Evolutionary conservation across 2,888 invertebrate species (phyloP).

Genomic region (Colletes collaris): DNA sequence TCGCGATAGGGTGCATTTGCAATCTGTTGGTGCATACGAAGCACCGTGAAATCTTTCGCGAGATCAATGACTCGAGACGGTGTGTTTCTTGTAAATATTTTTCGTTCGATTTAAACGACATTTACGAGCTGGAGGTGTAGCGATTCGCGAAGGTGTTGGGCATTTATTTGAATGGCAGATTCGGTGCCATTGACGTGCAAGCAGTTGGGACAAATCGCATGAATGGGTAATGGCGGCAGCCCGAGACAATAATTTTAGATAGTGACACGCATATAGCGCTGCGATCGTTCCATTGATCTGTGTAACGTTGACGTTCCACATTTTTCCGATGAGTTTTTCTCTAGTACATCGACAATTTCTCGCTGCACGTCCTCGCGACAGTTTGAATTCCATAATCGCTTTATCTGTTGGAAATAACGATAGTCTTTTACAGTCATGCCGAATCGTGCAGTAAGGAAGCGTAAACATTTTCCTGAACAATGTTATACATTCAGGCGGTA

Average conservation of each 20-base stretch:
- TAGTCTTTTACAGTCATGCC: background rate
- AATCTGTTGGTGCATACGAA: conserved; percentile 52
- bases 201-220: conserved; percentile 57
- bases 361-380: background rate
- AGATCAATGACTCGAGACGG: conserved; percentile 39
- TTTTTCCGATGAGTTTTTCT: too few species aligned
- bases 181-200: conserved; percentile 62
- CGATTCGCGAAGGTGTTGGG: background rate
- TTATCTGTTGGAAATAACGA: too few species aligned
- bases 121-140: background rate
- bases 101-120: background rate
- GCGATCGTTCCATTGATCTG: conserved; percentile 72
- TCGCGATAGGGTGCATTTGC: conserved; percentile 49
- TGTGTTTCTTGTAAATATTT: background rate
- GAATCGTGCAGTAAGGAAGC: background rate
- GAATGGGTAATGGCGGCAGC: conserved; percentile 76
- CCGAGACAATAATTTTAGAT: conserved; percentile 64
- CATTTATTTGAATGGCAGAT: conserved; percentile 30
- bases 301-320: too few species aligned
- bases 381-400: background rate
- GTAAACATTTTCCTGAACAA: background rate
- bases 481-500: background rate
- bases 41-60: conserved; percentile 17
- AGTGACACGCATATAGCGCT: conserved; percentile 63
- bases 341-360: too few species aligned